Conservation (phyloP, 2,888 invertebrate genomes). For the Gibbula magus region DNA sequence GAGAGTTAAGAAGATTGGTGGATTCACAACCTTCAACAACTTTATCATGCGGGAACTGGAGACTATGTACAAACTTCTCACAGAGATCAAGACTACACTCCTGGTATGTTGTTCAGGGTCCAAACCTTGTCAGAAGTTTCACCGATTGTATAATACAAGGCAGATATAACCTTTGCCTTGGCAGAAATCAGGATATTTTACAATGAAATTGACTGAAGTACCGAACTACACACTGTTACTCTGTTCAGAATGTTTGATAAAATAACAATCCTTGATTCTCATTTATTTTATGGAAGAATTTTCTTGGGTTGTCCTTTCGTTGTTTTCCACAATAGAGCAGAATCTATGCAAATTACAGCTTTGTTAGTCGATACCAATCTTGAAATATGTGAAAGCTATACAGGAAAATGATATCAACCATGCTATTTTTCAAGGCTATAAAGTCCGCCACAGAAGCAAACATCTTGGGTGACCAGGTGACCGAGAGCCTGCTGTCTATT, state of each 20-base stretch:
- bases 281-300: too few species aligned
- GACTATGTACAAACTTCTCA: conserved; percentile 68
- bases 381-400: neutral
- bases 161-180: too few species aligned
- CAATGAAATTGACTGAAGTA: too few species aligned
- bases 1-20: conserved; percentile 72
- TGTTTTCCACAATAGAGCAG: too few species aligned
- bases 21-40: conserved; percentile 71
- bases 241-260: too few species aligned
- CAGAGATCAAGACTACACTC: conserved; percentile 69
- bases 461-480: conserved; percentile 68
- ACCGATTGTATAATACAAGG: too few species aligned
- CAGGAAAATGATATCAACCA: neutral
- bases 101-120: conserved; percentile 49
- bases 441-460: conserved; percentile 69
- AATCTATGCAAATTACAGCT: too few species aligned
- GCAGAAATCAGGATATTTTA: too few species aligned
- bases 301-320: too few species aligned
- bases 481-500: conserved; percentile 65
- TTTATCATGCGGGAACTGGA: conserved; percentile 73
- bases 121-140: too few species aligned
- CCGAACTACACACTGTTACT: too few species aligned
- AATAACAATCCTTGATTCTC: too few species aligned
- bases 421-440: conserved; percentile 59
- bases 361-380: neutral